Evolutionary conservation across 2,113 vertebrate genomes (phyloP).

Genomic region (Malurus cyaneus): DNA sequence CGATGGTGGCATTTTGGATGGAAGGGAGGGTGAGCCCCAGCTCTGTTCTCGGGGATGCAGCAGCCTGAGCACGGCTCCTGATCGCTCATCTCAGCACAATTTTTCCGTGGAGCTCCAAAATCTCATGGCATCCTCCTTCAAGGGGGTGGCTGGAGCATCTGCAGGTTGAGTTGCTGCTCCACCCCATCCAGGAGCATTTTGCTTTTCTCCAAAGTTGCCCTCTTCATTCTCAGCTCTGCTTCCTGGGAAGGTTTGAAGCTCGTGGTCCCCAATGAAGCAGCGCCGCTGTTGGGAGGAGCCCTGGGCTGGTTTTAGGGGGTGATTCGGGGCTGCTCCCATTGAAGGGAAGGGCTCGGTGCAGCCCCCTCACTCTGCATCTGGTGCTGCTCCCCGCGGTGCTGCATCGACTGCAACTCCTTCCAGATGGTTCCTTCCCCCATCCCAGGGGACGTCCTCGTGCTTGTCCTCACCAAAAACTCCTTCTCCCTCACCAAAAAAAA

Average conservation of each 20-base stretch:
- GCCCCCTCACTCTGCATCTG: accelerated
- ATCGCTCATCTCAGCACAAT: accelerated
- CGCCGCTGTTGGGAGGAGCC: accelerated
- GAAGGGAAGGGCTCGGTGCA: neutral
- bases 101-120: accelerated
- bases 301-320: neutral
- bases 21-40: neutral
- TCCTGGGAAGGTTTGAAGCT: neutral
- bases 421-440: neutral
- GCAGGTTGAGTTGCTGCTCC: neutral
- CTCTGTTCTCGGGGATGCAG: neutral
- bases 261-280: accelerated
- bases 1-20: accelerated
- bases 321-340: neutral
- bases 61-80: neutral
- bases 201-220: neutral
- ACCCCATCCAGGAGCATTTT: neutral
- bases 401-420: neutral
- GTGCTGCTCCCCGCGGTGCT: accelerated
- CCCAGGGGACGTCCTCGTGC: neutral
- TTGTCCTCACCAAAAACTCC: neutral
- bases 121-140: accelerated
- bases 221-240: neutral
- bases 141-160: neutral
- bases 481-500: neutral